These are phyloP conservation scores for Heterotis niloticus DNA, from an alignment of 2,113 vertebrate genomes.

Conservation along the genomic window DNA sequence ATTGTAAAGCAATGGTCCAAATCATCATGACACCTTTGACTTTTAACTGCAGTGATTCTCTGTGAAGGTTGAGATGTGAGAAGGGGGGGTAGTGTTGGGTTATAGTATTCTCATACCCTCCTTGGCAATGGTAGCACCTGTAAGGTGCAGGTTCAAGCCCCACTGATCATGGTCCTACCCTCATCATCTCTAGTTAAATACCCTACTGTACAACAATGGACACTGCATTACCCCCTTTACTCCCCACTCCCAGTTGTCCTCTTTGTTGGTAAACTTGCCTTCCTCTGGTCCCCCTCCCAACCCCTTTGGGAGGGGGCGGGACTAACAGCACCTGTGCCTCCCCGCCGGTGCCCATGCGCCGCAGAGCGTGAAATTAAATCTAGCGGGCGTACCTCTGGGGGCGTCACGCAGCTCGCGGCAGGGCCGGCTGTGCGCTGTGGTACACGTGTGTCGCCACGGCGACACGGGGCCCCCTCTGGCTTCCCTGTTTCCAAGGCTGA, in stretches of 20 bases:
- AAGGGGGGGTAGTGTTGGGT: too few relatives aligned
- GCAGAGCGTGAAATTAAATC: slow-evolving; percentile 67
- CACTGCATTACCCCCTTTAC: neutral
- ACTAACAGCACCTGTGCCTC: slow-evolving; percentile 60
- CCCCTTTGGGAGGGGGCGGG: slow-evolving; percentile 55
- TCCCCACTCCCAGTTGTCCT: neutral
- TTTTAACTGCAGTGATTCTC: too few relatives aligned
- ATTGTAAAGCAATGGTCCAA: too few relatives aligned
- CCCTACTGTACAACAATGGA: too few relatives aligned
- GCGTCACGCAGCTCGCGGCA: slow-evolving; percentile 42
- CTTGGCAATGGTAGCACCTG: too few relatives aligned
- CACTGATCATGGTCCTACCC: too few relatives aligned
- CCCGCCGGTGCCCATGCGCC: slow-evolving; percentile 59
- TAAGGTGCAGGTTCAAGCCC: too few relatives aligned
- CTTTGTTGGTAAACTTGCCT: slow-evolving; percentile 3
- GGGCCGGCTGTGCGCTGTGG: slow-evolving; percentile 42
- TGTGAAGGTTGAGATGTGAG: too few relatives aligned
- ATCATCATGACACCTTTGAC: too few relatives aligned
- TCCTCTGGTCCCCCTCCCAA: slow-evolving; percentile 38
- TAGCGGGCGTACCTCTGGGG: slow-evolving; percentile 66
- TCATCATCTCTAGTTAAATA: too few relatives aligned
- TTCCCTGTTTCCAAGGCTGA: neutral
- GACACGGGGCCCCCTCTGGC: neutral
- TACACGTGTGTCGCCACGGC: slow-evolving; percentile 28
- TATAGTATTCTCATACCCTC: too few relatives aligned